These are phyloP conservation scores for Coenonympha arcania DNA, from an alignment of 2,888 invertebrate species.

Conservation along the genomic window DNA sequence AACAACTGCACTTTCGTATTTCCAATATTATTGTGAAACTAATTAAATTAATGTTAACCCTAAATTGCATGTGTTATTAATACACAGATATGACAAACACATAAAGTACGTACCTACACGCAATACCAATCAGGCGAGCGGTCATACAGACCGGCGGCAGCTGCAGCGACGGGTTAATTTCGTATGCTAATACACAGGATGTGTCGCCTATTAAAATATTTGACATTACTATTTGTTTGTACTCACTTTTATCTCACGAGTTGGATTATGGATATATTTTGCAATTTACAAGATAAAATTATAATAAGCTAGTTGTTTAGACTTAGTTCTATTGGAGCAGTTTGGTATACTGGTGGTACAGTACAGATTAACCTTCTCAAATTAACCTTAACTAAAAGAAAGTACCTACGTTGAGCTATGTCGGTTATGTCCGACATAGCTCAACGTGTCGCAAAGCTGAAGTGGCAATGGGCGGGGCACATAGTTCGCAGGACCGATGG, in stretches of 20 bases:
- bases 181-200: constrained; percentile 45
- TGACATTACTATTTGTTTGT: constrained; percentile 13
- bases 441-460: no score
- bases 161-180: constrained; percentile 47
- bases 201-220: constrained; percentile 31
- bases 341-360: no score
- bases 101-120: constrained; percentile 23
- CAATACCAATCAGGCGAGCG: constrained; percentile 36
- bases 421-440: no score
- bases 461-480: no score
- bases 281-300: neutral
- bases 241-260: neutral
- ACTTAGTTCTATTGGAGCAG: no score
- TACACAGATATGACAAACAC: constrained; percentile 18
- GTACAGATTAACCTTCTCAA: no score
- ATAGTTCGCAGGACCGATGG: no score
- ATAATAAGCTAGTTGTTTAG: neutral
- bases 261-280: no score
- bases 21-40: no score
- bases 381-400: no score
- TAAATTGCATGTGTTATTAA: constrained; percentile 4
- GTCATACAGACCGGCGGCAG: constrained; percentile 27
- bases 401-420: no score
- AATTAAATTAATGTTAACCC: neutral
- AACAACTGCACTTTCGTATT: no score